Conservation (phyloP, 2,888 invertebrate species). For the Nemurella pictetii region DNA sequence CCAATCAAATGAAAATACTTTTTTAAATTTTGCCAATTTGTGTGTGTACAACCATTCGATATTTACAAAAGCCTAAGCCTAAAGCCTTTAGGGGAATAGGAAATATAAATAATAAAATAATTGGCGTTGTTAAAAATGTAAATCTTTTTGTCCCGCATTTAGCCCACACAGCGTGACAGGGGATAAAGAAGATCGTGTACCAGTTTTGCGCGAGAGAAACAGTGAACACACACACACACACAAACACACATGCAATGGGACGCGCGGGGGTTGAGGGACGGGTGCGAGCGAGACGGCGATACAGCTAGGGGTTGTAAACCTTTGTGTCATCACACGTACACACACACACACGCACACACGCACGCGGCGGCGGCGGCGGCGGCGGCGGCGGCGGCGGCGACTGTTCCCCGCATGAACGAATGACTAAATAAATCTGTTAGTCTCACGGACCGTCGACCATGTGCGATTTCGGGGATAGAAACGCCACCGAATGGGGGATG, state of each 20-base stretch:
- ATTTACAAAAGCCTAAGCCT: not conserved
- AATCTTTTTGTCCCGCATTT: not conserved
- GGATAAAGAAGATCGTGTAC: constrained; percentile 3
- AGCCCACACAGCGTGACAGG: not conserved
- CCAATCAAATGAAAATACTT: not conserved
- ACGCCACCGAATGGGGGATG: not conserved
- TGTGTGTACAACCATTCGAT: not conserved
- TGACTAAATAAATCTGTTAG: constrained; percentile 36
- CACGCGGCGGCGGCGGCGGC: not conserved
- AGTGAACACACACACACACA: no score
- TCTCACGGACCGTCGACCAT: constrained; percentile 29
- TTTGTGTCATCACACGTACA: constrained; percentile 34
- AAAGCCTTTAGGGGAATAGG: not conserved
- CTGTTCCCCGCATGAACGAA: not conserved
- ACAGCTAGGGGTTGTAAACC: constrained; percentile 18
- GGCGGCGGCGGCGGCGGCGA: no score
- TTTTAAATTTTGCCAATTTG: not conserved
- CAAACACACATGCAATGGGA: not conserved
- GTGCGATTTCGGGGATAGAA: not conserved
- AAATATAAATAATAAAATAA: not conserved
- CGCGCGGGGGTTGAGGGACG: not conserved
- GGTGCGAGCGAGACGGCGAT: constrained; percentile 2
- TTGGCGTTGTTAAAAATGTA: not conserved
- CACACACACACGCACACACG: constrained; percentile 5
- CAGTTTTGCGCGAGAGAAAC: constrained; percentile 1